phyloP scores from a whole-genome alignment of 1,140 invertebrate species.

The Pseudoatta argentina region DNA sequence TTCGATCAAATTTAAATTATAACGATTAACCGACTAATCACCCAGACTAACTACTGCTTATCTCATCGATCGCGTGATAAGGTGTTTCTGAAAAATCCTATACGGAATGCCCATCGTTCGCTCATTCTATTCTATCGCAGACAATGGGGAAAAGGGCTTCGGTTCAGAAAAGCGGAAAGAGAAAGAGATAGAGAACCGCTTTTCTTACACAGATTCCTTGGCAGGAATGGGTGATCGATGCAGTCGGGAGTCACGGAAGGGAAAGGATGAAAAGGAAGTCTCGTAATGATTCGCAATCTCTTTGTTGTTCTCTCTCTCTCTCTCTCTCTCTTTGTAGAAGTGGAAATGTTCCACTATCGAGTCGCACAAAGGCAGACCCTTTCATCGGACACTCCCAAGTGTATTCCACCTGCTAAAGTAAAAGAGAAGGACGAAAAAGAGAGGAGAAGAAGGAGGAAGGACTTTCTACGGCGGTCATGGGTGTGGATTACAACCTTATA shows the following conservation, averaged over 20 bases:
- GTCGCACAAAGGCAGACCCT: slow-evolving; percentile 59
- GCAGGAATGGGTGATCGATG: slow-evolving; percentile 44
- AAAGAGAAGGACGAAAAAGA: slow-evolving; percentile 28
- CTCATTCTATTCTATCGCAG: slow-evolving; percentile 3
- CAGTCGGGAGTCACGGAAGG: slow-evolving; percentile 47
- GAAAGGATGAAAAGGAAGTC: slow-evolving; percentile 68
- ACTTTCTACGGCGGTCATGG: slow-evolving; percentile 71
- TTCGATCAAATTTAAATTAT: not conserved
- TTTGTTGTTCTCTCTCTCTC: slow-evolving; percentile 24
- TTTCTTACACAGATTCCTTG: slow-evolving; percentile 32
- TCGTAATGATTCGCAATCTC: slow-evolving; percentile 57
- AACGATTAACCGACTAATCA: slow-evolving; percentile 23
- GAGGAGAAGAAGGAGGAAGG: not conserved
- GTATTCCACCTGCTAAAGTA: slow-evolving; percentile 12
- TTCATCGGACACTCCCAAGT: slow-evolving; percentile 45
- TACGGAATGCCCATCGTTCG: slow-evolving; percentile 15
- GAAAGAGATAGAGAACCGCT: slow-evolving; percentile 4
- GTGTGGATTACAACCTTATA: slow-evolving; percentile 19
- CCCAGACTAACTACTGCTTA: not conserved
- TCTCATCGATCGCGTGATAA: slow-evolving; percentile 14
- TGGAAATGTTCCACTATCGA: slow-evolving; percentile 35
- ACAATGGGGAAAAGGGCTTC: slow-evolving; percentile 22
- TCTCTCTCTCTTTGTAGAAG: not conserved
- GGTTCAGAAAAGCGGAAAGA: not conserved
- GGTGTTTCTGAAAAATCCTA: slow-evolving; percentile 42